phyloP scores from a whole-genome alignment of 2,797 vertebrate species.

The Acrossocheilus wenchowensis region DNA sequence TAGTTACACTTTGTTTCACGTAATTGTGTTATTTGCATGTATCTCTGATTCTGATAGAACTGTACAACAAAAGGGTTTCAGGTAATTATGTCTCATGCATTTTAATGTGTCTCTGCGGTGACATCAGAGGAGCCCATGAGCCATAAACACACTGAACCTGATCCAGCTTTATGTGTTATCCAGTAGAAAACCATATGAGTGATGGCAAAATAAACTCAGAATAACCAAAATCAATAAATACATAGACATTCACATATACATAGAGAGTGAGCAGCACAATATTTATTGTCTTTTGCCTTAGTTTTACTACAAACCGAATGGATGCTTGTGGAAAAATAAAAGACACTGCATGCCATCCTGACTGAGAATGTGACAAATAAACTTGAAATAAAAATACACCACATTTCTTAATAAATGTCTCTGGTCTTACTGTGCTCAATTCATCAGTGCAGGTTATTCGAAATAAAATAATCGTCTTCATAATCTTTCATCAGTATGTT shows the following conservation, averaged over 20 bases:
- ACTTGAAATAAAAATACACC: not conserved
- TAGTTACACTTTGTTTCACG: not conserved
- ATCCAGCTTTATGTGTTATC: conserved; percentile 18
- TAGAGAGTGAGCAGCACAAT: not conserved
- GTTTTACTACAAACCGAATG: not conserved
- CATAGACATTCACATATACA: not conserved
- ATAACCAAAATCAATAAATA: not conserved
- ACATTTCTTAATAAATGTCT: not conserved
- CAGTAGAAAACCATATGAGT: not conserved
- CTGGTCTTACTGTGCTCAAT: not conserved
- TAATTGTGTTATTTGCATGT: not conserved
- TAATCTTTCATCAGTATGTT: not conserved
- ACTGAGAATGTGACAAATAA: conserved; percentile 8
- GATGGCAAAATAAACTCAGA: conserved; percentile 13
- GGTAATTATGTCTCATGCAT: not conserved
- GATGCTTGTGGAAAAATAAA: not conserved
- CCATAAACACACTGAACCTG: conserved; percentile 9
- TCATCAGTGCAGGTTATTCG: not conserved
- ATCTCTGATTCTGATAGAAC: not conserved
- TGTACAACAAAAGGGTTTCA: not conserved
- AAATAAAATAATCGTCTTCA: not conserved
- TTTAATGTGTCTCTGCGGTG: conserved; percentile 1
- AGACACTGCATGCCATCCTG: not conserved
- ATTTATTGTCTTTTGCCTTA: not conserved
- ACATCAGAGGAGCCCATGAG: not conserved